Percentiles rank a stretch among this genome's conserved stretches.
These are phyloP conservation scores for Chirona hameri DNA, from an alignment of 2,888 invertebrate genomes.

Conservation along the genomic window DNA sequence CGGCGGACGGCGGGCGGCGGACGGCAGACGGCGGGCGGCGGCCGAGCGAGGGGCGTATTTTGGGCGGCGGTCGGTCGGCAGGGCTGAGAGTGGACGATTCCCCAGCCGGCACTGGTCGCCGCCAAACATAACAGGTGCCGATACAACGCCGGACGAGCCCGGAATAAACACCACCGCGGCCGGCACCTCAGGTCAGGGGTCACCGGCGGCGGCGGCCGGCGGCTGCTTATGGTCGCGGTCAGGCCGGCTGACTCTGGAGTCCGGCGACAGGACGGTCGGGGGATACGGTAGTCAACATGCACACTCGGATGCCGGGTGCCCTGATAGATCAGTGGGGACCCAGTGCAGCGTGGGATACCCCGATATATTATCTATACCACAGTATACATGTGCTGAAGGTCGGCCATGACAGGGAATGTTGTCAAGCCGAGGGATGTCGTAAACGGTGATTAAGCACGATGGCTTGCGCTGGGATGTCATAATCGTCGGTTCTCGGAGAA, in stretches of 20 bases:
- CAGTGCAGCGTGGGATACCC: too few relatives aligned
- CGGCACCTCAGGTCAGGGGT: not conserved
- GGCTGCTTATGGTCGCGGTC: not conserved
- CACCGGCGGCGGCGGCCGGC: not conserved
- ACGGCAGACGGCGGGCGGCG: not conserved
- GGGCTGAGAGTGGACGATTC: not conserved
- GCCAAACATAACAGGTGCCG: not conserved
- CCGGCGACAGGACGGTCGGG: not conserved
- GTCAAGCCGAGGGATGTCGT: too few relatives aligned
- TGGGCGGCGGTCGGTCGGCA: not conserved
- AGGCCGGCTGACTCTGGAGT: not conserved
- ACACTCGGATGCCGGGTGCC: too few relatives aligned
- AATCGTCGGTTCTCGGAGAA: too few relatives aligned
- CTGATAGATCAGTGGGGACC: too few relatives aligned
- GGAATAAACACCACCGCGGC: not conserved
- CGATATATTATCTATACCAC: too few relatives aligned
- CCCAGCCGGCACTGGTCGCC: not conserved
- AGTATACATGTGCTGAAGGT: too few relatives aligned
- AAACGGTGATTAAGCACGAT: too few relatives aligned
- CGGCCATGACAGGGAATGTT: too few relatives aligned
- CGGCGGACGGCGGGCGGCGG: too few relatives aligned
- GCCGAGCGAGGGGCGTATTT: not conserved
- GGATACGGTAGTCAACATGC: too few relatives aligned
- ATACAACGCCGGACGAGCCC: not conserved
- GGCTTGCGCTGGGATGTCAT: too few relatives aligned